phyloP scores from a whole-genome alignment of 2,888 invertebrate genomes.

The Drosophila tanythrix region DNA sequence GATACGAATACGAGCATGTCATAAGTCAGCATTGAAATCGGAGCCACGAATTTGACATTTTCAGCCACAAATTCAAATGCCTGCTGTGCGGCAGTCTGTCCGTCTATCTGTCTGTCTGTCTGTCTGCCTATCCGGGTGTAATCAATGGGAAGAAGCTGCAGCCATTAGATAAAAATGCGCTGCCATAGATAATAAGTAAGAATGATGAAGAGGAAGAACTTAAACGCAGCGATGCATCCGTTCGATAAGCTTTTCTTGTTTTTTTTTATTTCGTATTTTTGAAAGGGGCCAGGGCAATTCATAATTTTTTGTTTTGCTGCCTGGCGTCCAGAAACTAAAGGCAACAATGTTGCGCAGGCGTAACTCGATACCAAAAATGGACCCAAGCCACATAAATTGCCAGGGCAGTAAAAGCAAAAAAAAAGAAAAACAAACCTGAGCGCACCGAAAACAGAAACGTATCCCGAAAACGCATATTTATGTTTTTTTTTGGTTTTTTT shows the following conservation, averaged over 20 bases:
- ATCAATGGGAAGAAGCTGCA: slow-evolving; percentile 70
- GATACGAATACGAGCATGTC: slow-evolving; percentile 57
- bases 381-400: slow-evolving; percentile 72
- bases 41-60: slow-evolving; percentile 41
- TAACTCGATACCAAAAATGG: slow-evolving; percentile 71
- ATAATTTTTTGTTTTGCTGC: slow-evolving; percentile 50
- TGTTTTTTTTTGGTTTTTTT: slow-evolving; percentile 56
- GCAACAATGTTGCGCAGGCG: slow-evolving; percentile 74
- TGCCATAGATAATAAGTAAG: slow-evolving; percentile 66
- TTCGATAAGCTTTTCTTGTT: slow-evolving; percentile 61
- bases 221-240: slow-evolving; percentile 71
- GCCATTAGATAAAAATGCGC: slow-evolving; percentile 72
- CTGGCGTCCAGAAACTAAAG: slow-evolving; percentile 18
- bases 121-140: slow-evolving; percentile 17
- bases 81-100: slow-evolving; percentile 39
- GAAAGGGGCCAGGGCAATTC: slow-evolving; percentile 59
- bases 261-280: not conserved
- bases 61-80: slow-evolving; percentile 24
- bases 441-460: slow-evolving; percentile 30
- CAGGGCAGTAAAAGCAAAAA: slow-evolving; percentile 34
- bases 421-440: slow-evolving; percentile 3
- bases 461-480: slow-evolving; percentile 59
- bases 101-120: not conserved
- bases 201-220: slow-evolving; percentile 15
- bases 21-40: slow-evolving; percentile 74